Evolutionary conservation across 2,888 invertebrate species (phyloP), one percentile per base, ranked within the genome.

Genomic region (Nomada flava): DNA sequence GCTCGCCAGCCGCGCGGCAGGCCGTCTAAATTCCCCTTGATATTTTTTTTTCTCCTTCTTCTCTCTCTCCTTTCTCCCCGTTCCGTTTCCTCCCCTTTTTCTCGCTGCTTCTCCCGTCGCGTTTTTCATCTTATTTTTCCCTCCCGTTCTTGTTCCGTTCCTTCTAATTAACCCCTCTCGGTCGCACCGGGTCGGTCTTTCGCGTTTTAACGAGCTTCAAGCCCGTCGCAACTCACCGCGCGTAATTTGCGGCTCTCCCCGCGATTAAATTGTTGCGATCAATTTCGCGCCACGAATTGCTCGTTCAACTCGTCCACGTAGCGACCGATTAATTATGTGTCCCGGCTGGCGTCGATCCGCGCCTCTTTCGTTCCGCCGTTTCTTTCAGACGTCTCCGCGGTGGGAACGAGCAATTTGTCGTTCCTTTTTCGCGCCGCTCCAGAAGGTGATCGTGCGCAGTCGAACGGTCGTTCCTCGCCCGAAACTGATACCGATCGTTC

Each of bases 201-300:
- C 76, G 73, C 73, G 76, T 82, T 80, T 83, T 73, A 81, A 83
- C 83, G 81, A 84, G 84, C 84, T 76, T 79, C 67, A 71, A 78
- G 69, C 82, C 75, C 82, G 83, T 74, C 79, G 83, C 79, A 84
- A 82, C 72, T 76, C 71, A 63, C 64, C 73, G 57, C 57, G 70
- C 62, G 72, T 82, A 83, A 83, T 82, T 83, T 76, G 57, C 70
- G 67, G 72, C 11, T 13, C 67, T 36, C 70, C 73, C 73, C 72
- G 76, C 77, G 82, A 74, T 82, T 83, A 83, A 83, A 77, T 69
- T 77, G 82, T 70, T 70, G 73, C 83, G 83, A 77, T 83, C 83
- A 72, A 83, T 77, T 81, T 72, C 76, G 69, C 55, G 63, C 62
- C 53, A 18, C 75, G 53, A 75, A 75, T 71, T 23, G 71, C 64